Conservation (phyloP, 2,113 vertebrate genomes). For the human region DNA sequence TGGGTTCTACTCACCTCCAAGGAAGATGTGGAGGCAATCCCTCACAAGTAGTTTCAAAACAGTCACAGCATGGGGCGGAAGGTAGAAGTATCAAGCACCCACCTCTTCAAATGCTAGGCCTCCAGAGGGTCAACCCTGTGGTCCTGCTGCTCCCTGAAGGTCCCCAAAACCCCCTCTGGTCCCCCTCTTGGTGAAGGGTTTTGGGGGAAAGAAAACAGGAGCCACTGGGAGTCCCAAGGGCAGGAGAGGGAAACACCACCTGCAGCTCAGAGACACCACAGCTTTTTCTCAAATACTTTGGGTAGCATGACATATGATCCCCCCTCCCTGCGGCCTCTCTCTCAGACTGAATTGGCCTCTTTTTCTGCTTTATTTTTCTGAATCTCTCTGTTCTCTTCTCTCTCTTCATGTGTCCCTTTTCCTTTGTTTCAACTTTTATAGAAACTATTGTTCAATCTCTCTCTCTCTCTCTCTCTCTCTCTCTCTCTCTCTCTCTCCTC, state of each 20-base stretch:
- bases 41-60: neutral
- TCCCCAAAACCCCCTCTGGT: neutral
- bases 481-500: neutral
- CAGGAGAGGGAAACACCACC: neutral
- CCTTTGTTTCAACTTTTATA: neutral
- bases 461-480: neutral
- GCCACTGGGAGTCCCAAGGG: neutral
- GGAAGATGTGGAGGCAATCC: neutral
- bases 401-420: neutral
- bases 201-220: neutral
- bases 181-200: neutral
- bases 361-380: too few relatives aligned
- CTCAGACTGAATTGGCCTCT: neutral
- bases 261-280: neutral
- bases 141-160: neutral
- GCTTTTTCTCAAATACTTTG: neutral
- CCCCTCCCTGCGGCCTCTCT: neutral
- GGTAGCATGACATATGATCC: neutral
- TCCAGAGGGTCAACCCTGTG: neutral
- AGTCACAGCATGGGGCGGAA: neutral
- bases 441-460: neutral
- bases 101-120: neutral
- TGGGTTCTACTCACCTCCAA: neutral
- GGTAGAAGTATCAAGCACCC: neutral
- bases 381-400: constrained; percentile 18